Conservation (phyloP, 1,140 invertebrate species). For the Drosophila asahinai region DNA sequence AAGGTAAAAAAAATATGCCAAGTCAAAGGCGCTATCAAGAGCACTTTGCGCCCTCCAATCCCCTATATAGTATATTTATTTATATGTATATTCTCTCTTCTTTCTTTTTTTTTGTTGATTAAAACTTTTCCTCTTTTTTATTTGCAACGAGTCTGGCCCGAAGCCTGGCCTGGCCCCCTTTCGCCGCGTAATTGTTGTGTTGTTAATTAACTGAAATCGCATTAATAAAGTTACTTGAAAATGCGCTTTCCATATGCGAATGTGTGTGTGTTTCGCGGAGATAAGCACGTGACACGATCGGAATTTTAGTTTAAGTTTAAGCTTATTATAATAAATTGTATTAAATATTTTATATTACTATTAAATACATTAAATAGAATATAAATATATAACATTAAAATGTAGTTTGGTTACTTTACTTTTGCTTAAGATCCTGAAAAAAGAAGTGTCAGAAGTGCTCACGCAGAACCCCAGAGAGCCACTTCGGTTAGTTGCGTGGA, state of each 20-base stretch:
- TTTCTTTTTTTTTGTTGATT: not conserved
- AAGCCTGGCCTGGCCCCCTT: not conserved
- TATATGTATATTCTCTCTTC: not conserved
- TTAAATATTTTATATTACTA: no score
- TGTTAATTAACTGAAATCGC: constrained; percentile 80
- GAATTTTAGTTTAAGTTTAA: not conserved
- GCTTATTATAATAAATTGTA: not conserved
- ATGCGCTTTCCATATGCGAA: constrained; percentile 27
- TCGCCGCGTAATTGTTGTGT: constrained; percentile 65
- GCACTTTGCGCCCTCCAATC: not conserved
- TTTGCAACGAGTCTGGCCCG: not conserved
- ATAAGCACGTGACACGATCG: constrained; percentile 17
- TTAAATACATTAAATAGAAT: no score
- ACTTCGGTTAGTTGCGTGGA: not conserved
- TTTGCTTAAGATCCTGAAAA: no score
- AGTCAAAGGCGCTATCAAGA: constrained; percentile 6
- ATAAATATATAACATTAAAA: no score
- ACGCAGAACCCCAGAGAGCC: no score
- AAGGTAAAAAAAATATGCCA: not conserved
- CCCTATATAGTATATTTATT: not conserved
- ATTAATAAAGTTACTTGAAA: constrained; percentile 77
- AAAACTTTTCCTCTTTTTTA: constrained; percentile 4
- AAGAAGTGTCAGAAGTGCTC: no score
- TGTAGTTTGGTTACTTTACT: no score
- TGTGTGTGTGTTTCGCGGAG: constrained; percentile 20